A percentile compares a stretch with the other conserved stretches of the same genome.
Conservation (phyloP, 2,113 vertebrate genomes). For the Oxyura jamaicensis region DNA sequence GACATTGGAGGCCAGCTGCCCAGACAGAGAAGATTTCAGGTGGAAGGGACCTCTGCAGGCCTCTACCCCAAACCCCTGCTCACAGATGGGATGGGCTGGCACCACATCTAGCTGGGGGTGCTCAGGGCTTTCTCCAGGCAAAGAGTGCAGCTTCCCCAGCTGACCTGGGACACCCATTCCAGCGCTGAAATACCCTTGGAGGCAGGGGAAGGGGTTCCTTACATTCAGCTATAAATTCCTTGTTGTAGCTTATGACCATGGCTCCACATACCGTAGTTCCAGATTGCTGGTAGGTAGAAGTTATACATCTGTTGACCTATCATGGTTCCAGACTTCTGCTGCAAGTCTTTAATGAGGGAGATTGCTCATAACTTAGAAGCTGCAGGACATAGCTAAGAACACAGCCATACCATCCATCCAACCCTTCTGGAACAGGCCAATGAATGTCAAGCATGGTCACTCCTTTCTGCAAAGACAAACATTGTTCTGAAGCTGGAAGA, state of each 20-base stretch:
- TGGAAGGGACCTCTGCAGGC: background rate
- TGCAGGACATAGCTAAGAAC: background rate
- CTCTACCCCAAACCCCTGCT: background rate
- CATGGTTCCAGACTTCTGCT: background rate
- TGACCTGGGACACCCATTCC: background rate
- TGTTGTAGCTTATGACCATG: background rate
- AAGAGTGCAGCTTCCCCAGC: background rate
- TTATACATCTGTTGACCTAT: background rate
- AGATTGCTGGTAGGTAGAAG: background rate
- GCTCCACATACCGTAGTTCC: rapidly evolving
- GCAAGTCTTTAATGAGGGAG: background rate
- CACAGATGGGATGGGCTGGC: background rate
- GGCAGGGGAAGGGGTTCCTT: background rate
- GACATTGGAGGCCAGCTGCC: background rate
- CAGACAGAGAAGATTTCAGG: background rate
- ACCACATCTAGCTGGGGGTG: background rate
- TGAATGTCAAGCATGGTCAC: background rate
- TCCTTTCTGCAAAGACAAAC: background rate
- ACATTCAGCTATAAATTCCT: background rate
- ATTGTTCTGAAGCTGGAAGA: background rate
- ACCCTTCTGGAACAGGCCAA: background rate
- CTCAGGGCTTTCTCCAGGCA: background rate
- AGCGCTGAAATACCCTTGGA: background rate
- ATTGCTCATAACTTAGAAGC: background rate
- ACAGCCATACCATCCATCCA: background rate